phyloP scores from a whole-genome alignment of 2,113 vertebrate genomes.

The Oostethus manadensis region DNA sequence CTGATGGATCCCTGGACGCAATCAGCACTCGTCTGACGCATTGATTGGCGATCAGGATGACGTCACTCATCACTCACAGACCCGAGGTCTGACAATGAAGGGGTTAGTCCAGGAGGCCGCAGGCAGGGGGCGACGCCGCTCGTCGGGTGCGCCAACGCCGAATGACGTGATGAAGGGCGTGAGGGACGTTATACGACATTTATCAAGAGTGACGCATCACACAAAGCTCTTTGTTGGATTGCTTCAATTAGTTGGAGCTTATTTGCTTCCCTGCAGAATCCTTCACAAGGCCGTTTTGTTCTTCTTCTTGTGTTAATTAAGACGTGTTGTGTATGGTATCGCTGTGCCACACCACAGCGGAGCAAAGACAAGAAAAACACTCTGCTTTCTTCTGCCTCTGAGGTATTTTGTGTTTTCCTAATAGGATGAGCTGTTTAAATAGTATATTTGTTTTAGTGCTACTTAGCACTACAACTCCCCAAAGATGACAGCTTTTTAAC shows the following conservation, averaged over 20 bases:
- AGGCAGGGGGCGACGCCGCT: background rate
- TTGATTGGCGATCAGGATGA: conserved; percentile 22
- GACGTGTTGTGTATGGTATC: conserved; percentile 45
- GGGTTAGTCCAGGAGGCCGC: too few species aligned
- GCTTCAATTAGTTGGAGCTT: conserved; percentile 63
- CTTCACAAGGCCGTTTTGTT: conserved; percentile 52
- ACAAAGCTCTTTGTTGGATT: conserved; percentile 64
- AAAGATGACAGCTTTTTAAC: conserved; percentile 7
- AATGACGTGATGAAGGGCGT: conserved; percentile 38
- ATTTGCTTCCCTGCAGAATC: conserved; percentile 70
- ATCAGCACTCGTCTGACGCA: conserved; percentile 24
- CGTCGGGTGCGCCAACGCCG: background rate
- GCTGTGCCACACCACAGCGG: conserved; percentile 14
- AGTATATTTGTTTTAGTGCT: conserved; percentile 38
- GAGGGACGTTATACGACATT: conserved; percentile 56
- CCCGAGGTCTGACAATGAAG: too few species aligned
- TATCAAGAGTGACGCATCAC: conserved; percentile 57
- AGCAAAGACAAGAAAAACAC: conserved; percentile 24
- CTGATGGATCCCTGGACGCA: conserved; percentile 37
- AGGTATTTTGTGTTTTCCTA: conserved; percentile 28
- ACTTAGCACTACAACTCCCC: background rate
- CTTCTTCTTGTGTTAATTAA: conserved; percentile 55
- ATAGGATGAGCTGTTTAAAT: conserved; percentile 33
- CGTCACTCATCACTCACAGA: conserved; percentile 6
- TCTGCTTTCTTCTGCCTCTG: conserved; percentile 37